Percentiles rank a stretch among this genome's conserved stretches.
Evolutionary conservation across 2,888 invertebrate species (phyloP).

Genomic region (Trypoxylon attenuatum): DNA sequence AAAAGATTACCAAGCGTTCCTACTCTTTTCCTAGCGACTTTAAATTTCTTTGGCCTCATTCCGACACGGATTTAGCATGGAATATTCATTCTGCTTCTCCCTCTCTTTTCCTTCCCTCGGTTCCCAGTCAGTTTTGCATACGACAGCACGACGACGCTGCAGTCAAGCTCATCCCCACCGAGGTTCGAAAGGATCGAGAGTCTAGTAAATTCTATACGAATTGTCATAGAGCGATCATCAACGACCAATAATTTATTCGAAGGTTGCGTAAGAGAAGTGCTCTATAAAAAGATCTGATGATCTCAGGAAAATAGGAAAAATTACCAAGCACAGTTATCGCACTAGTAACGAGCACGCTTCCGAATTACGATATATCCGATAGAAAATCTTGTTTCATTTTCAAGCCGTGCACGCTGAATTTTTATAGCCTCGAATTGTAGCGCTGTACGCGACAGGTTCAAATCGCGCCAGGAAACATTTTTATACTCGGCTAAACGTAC

Average conservation of each 20-base stretch:
- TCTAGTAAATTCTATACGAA: neutral
- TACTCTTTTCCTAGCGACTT: conserved; percentile 35
- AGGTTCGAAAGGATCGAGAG: neutral
- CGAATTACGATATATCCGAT: too few species aligned
- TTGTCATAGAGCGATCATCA: neutral
- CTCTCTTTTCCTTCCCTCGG: conserved; percentile 52
- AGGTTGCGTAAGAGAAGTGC: too few species aligned
- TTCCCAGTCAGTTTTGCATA: conserved; percentile 48
- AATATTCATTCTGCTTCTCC: conserved; percentile 70
- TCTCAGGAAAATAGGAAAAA: too few species aligned
- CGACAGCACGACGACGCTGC: conserved; percentile 17
- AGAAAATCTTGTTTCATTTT: conserved; percentile 18
- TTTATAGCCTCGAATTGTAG: conserved; percentile 26
- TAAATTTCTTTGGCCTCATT: conserved; percentile 65
- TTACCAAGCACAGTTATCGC: too few species aligned
- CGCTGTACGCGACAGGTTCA: conserved; percentile 47
- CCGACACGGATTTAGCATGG: conserved; percentile 65
- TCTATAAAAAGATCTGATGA: neutral
- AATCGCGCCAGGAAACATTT: conserved; percentile 45
- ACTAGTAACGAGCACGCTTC: too few species aligned
- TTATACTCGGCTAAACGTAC: conserved; percentile 35
- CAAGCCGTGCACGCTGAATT: conserved; percentile 15
- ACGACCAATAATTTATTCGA: neutral
- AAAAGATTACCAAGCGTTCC: conserved; percentile 42
- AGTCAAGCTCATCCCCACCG: neutral